Evolutionary conservation across 2,888 invertebrate genomes (phyloP).

Genomic region (Nomada lathburiana): DNA sequence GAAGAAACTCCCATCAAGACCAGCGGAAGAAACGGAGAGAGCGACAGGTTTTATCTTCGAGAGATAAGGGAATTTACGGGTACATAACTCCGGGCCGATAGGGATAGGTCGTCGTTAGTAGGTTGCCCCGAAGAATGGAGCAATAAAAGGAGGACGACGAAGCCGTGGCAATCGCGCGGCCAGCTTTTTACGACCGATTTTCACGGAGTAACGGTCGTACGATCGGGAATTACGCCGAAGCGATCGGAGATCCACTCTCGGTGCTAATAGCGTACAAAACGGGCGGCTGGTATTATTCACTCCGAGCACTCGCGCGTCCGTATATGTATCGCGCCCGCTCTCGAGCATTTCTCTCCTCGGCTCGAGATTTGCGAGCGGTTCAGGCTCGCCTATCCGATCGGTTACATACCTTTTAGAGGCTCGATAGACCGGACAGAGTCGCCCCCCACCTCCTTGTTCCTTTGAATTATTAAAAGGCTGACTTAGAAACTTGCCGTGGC

Average conservation of each 20-base stretch:
- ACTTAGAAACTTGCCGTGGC: conserved; percentile 49
- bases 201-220: conserved; percentile 75
- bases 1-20: neutral
- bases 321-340: conserved; percentile 73
- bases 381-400: conserved; percentile 27
- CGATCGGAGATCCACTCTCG: conserved; percentile 75
- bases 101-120: conserved; percentile 68
- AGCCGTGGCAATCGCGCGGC: conserved; percentile 49
- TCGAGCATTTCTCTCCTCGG: conserved; percentile 48
- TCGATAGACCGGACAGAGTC: neutral
- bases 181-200: conserved; percentile 77
- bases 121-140: conserved; percentile 75
- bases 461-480: conserved; percentile 62
- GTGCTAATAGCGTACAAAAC: conserved; percentile 81
- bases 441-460: conserved; percentile 22
- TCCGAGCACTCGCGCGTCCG: conserved; percentile 58
- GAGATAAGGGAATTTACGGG: conserved; percentile 67
- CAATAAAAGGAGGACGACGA: conserved; percentile 71
- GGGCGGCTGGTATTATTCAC: conserved; percentile 76
- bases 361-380: conserved; percentile 64
- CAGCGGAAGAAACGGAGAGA: neutral
- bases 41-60: conserved; percentile 47
- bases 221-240: conserved; percentile 74
- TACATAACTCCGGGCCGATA: conserved; percentile 60
- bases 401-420: conserved; percentile 49